Evolutionary conservation across 2,113 vertebrate genomes (phyloP).

Genomic region (Ibidorhyncha struthersii): DNA sequence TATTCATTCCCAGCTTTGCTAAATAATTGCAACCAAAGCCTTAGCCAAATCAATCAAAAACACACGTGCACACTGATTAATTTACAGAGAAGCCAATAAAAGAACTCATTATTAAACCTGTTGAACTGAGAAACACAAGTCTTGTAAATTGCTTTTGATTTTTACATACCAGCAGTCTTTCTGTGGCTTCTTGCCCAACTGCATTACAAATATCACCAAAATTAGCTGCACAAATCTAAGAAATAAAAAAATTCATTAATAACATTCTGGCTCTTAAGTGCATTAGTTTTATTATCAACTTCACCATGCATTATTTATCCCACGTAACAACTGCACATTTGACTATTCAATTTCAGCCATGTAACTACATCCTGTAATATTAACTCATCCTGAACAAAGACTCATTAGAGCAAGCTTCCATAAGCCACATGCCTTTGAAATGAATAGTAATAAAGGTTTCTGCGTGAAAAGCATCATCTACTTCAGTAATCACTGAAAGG

Average conservation of each 20-base stretch:
- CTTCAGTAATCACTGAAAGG: neutral
- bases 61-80: neutral
- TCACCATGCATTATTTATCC: neutral
- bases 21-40: neutral
- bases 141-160: neutral
- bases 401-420: neutral
- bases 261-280: neutral
- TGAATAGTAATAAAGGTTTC: neutral
- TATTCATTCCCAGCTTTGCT: neutral
- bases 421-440: neutral
- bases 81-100: neutral
- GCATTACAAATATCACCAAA: constrained; percentile 93
- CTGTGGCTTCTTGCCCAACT: constrained; percentile 89
- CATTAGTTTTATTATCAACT: neutral
- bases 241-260: neutral
- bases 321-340: neutral
- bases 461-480: neutral
- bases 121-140: neutral
- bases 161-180: constrained; percentile 86
- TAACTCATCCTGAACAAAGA: neutral
- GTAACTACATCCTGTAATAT: neutral
- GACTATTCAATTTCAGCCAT: neutral
- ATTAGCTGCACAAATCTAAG: constrained; percentile 88
- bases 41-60: neutral
- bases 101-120: neutral